Base-by-base conservation (phyloP, 1,140 invertebrate genomes). In the Pogonomyrmex barbatus region DNA sequence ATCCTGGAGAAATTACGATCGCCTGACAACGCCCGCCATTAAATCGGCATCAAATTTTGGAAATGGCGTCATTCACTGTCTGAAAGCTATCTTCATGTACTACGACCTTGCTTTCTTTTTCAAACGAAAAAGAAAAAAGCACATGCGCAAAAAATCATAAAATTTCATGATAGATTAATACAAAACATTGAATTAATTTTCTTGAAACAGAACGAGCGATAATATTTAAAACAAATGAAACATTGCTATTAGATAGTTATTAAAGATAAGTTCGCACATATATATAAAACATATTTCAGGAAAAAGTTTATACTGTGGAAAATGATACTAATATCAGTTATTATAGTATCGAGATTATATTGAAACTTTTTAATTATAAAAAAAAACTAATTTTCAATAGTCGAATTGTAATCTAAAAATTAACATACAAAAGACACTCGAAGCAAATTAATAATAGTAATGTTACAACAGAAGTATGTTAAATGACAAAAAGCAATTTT, bases 101-200 rank as follows among this genome's bases (percentile, higher is more conserved):
- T n/a, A 45, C 9, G n/a, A 30, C 39, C 12, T 58, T 30, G 36
- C 30, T 42, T 63, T 50, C 42, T 36, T 36, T 2, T 9, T 52
- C 9, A 2, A 9, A 2, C 12, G 24, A 33, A 62, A 9, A 76
- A 10, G 33, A 30, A 14, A 47, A 5, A 50, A 62, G 58, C 24
- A 78, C 39, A 30, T 47, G 17, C 75, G 75, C 24, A 14, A 30
- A 77, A 62, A 77, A n/a, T 63, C 54, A 8, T 78, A n/a, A 33
- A 78, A 36, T 63, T 50, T 50, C 9, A 47, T 36, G 42, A n/a
- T 10, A 30, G 33, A 4, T 30, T n/a, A 17, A 54, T 47, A 36
- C 39, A 33, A 76, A 76, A 60, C n/a, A 42, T 58, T 17, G n/a
- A 58, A 39, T 47, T 30, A 62, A 33, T n/a, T 78, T 63, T 62